A percentile compares a stretch with the other conserved stretches of the same genome.
phyloP scores from a whole-genome alignment of 1,140 invertebrate species.

The Orius laevigatus region DNA sequence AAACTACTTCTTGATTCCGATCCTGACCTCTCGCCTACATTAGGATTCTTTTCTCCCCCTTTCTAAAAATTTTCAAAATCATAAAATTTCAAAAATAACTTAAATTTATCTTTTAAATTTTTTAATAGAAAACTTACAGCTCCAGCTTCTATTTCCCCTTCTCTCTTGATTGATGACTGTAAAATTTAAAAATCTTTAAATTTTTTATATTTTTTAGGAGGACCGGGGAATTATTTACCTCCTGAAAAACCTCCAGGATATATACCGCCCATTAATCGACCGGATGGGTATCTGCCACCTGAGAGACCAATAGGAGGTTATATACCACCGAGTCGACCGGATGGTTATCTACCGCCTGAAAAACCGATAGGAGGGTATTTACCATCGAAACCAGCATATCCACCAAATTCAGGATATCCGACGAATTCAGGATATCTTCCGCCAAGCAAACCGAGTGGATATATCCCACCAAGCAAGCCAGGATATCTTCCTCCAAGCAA shows the following conservation, averaged over 20 bases:
- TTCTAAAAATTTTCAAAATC: no score
- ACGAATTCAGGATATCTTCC: no score
- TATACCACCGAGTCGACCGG: conserved; percentile 1
- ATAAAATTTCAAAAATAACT: no score
- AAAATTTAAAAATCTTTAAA: background rate
- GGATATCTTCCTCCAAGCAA: conserved; percentile 5
- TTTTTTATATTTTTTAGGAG: no score
- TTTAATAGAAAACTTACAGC: no score
- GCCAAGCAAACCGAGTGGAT: background rate
- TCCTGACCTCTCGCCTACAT: no score
- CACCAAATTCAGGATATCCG: no score
- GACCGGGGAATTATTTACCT: background rate
- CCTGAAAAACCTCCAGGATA: background rate
- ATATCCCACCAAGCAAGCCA: conserved; percentile 6
- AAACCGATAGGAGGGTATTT: background rate
- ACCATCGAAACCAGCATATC: background rate
- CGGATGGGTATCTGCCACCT: background rate
- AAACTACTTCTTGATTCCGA: no score
- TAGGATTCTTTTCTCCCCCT: no score
- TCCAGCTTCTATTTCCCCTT: no score
- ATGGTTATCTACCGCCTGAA: background rate
- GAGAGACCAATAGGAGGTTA: conserved; percentile 1
- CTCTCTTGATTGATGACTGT: background rate
- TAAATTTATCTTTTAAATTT: no score
- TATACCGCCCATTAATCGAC: background rate